A percentile compares a stretch with the other conserved stretches of the same genome.
Conservation (phyloP, 2,113 vertebrate species). For the Marcusenius ussheri region DNA sequence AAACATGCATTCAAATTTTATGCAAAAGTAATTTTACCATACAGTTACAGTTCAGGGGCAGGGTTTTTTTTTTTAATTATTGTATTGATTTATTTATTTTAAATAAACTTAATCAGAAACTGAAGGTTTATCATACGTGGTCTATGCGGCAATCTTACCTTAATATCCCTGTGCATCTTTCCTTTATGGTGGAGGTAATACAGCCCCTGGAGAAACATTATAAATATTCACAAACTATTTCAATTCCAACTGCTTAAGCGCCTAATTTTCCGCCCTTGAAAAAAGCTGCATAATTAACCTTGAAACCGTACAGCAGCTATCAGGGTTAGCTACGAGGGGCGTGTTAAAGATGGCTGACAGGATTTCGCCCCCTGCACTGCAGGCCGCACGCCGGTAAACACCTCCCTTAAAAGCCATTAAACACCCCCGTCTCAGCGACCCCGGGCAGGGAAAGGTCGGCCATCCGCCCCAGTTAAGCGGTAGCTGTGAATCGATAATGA, state of each 20-base stretch:
- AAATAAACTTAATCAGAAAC: neutral
- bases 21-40: neutral
- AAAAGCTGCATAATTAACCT: slow-evolving; percentile 5
- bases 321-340: neutral
- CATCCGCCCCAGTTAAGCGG: neutral
- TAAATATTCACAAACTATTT: slow-evolving; percentile 18
- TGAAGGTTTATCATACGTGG: neutral
- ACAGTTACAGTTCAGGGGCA: neutral
- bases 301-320: neutral
- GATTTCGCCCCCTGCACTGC: neutral
- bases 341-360: neutral
- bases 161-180: slow-evolving; percentile 74
- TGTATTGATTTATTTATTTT: too few relatives aligned
- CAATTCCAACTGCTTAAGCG: slow-evolving; percentile 14
- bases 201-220: slow-evolving; percentile 53
- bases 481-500: neutral
- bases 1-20: neutral
- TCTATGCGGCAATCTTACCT: slow-evolving; percentile 50
- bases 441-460: neutral
- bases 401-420: neutral
- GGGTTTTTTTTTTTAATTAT: neutral
- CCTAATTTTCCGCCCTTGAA: neutral
- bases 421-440: neutral
- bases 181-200: slow-evolving; percentile 68
- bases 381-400: neutral